Evolutionary conservation across 2,888 invertebrate genomes (phyloP), one percentile per base, ranked within the genome.

Genomic region (Aleiodes testaceus): DNA sequence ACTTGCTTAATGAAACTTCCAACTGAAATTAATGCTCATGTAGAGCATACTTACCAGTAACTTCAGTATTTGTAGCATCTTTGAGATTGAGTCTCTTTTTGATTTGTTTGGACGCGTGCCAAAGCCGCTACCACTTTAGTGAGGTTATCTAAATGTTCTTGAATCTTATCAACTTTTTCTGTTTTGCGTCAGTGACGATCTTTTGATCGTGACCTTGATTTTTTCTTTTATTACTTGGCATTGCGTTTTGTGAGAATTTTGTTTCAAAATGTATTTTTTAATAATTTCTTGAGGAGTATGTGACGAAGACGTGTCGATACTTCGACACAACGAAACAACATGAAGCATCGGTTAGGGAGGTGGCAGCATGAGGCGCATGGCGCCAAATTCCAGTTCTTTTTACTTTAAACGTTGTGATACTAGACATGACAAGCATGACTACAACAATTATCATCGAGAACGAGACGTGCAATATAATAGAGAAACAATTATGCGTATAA

Each of bases 381-480:
- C 26, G 26, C 26, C 26, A 26, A 26, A 26, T 26, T 26, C 26
- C 26, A 26, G 26, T 26, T 26, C 26, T 26, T 26, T 26, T 26
- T 26, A 26, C 26, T 26, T 3, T 73, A 73, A 73, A 73, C 67
- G 50, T 73, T 71, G 73, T 73, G 67, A 45, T 44, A 4, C 45
- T 52, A 70, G 36, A 52, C 67, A 70, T 73, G 73, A 53, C 65
- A 71, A 70, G 55, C 70, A 70, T 70, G 67, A 70, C 70, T 73
- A 70, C 64, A 66, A 26, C 22, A 65, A 61, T 5, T 73, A 66
- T 73, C 72, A 66, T 70, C 61, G 69, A 72, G 66, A 72, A 72
- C 66, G 66, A 72, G 72, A 72, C 69, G 18, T 12, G 42, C 20
- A 72, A 26, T 26, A 26, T 5, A 26, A 26, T 4, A 26, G 26